These are phyloP conservation scores for Meliscaeva auricollis DNA, from an alignment of 2,888 invertebrate genomes.

Conservation along the genomic window DNA sequence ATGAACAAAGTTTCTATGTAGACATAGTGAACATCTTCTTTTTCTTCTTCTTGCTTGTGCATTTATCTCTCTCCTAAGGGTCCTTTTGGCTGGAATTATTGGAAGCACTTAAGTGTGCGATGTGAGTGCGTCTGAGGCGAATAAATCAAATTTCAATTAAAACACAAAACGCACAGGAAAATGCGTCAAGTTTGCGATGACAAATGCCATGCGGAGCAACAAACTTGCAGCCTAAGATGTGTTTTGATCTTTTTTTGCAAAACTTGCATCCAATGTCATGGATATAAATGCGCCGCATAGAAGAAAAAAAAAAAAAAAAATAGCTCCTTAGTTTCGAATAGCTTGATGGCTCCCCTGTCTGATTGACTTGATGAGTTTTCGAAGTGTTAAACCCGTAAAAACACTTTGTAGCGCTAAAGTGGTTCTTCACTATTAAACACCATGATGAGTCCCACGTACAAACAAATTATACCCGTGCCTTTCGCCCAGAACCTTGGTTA, in stretches of 20 bases:
- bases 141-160: conserved; percentile 53
- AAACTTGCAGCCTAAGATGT: conserved; percentile 34
- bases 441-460: background rate
- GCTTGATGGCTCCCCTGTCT: background rate
- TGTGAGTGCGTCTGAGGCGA: conserved; percentile 40
- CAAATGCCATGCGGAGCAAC: conserved; percentile 51
- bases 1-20: background rate
- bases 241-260: conserved; percentile 5
- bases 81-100: background rate
- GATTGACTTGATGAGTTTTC: conserved; percentile 27
- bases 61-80: background rate
- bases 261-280: too few relatives aligned
- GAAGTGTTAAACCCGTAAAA: conserved; percentile 30
- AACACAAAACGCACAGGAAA: background rate
- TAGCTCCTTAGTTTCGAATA: background rate
- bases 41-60: too few relatives aligned
- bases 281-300: background rate
- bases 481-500: conserved; percentile 54
- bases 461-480: too few relatives aligned
- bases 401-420: conserved; percentile 28
- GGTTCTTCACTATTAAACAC: background rate
- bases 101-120: conserved; percentile 42
- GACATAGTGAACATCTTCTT: too few relatives aligned
- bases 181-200: conserved; percentile 59
- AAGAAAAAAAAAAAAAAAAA: background rate